Evolutionary conservation across 2,113 vertebrate genomes (phyloP).

Genomic region (Madoqua kirkii): DNA sequence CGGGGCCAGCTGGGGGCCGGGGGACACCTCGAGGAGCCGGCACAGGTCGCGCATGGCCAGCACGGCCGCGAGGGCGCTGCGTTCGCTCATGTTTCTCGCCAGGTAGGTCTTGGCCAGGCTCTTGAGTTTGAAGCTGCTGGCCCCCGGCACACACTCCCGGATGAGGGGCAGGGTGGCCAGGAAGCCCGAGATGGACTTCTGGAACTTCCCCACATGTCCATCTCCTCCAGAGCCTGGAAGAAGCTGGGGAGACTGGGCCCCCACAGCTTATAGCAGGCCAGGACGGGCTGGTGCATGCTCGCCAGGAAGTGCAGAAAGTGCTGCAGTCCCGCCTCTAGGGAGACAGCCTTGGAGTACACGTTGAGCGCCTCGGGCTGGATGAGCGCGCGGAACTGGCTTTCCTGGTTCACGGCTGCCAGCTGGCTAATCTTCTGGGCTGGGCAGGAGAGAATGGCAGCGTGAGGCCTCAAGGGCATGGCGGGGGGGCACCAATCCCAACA

Average conservation of each 20-base stretch:
- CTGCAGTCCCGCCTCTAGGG: constrained; percentile 62
- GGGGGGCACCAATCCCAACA: neutral
- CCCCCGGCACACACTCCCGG: constrained; percentile 37
- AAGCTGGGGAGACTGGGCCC: neutral
- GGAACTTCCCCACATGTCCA: constrained; percentile 58
- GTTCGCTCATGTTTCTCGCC: neutral
- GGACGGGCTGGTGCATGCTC: constrained; percentile 44
- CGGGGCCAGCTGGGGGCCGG: fast-evolving
- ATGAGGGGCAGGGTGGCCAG: constrained; percentile 66
- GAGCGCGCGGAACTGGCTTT: constrained; percentile 52
- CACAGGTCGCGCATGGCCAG: constrained; percentile 70
- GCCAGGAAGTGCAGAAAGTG: constrained; percentile 67
- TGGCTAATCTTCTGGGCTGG: constrained; percentile 75
- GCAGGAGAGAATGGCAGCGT: constrained; percentile 54
- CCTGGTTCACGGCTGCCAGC: constrained; percentile 55
- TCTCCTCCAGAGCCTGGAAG: constrained; percentile 67
- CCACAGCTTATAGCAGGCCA: constrained; percentile 71
- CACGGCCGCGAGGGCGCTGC: neutral
- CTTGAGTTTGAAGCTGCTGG: constrained; percentile 66
- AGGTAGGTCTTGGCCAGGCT: constrained; percentile 54
- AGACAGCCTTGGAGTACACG: constrained; percentile 28
- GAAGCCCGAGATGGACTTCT: constrained; percentile 43
- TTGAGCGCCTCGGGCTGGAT: constrained; percentile 38
- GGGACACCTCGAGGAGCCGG: constrained; percentile 41
- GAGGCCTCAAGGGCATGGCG: neutral